Evolutionary conservation across 1,140 invertebrate species (phyloP), one percentile per base, ranked within the genome.

Genomic region (Ceratitis capitata): DNA sequence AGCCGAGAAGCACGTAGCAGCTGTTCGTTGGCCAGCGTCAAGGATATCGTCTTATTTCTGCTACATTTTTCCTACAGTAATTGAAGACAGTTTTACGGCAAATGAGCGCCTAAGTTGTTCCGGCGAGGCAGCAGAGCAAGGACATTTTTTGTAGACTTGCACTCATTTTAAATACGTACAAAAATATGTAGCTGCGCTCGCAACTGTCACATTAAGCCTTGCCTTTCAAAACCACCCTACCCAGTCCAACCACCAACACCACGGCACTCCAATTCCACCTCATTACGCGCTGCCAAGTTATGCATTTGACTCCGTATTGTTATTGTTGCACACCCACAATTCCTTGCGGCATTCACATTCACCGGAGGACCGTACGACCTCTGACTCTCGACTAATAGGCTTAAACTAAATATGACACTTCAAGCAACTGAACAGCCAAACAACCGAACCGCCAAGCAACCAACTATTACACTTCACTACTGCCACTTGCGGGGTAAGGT

Each of bases 321-420:
- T 78, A 78, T 78, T 78, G 69, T 23, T 26, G 69, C 69, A 78
- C 69, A 78, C 69, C 69, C 69, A 78, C 69, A 78, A 78, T 78
- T 78, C 69, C 69, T 78, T 78, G 69, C 69, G 69, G 69, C 69
- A 78, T 78, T 78, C n/a, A n/a, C n/a, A n/a, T n/a, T n/a, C n/a
- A n/a, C n/a, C n/a, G n/a, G n/a, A n/a, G n/a, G n/a, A n/a, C n/a
- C n/a, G n/a, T 47, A n/a, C 69, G 69, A 78, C 39, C 69, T 78
- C 69, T 83, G 82, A 83, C 82, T 53, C 56, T 51, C 35, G 35
- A 56, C 51, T 84, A 84, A 84, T 84, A 84, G 83, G 83, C 51
- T 84, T 84, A 84, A 61, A 64, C 19, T 84, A 35, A 84, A 84
- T 84, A 45, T 61, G 83, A 84, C 83, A 84, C 83, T 61, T n/a